Evolutionary conservation across 2,113 vertebrate genomes (phyloP), one percentile per base, ranked within the genome.

Genomic region (Furnarius figulus): DNA sequence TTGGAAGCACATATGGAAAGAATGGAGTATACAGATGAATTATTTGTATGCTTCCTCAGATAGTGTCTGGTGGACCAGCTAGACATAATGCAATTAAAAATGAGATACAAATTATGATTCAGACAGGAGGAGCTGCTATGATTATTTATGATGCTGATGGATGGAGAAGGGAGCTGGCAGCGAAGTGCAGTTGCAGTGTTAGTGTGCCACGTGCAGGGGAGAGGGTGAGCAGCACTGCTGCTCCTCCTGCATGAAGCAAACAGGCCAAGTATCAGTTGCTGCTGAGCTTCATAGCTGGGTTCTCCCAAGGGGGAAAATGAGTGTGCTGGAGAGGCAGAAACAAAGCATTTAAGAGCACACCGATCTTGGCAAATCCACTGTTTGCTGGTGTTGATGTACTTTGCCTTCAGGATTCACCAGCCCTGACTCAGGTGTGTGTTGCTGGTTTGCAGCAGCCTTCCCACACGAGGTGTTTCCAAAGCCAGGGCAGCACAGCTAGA

Each of bases 221-320:
- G 58, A 52, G 52, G 21, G 49, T 0, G 1, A 78, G 53, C 0
- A 0, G n/a, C 0, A 1, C 56, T 79, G 63, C 46, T 39, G 52
- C 73, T 87, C 20, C 44, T 84, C 47, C 75, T 46, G 47, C 14
- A 1, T 27, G 13, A 42, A 73, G 27, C 65, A 33, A 15, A 58
- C 3, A 28, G 70, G 40, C 46, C 14, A 10, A 28, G 14, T 6
- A 12, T 25, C 1, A 1, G 30, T 30, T 1, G 1, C 61, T 58
- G 68, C 73, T 58, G 59, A 0, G 0, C 35, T 82, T 47, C 11
- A 1, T 39, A 44, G 49, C 71, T 71, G 50, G 20, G 39, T 27
- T 44, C 59, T 66, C 16, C 46, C 17, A 8, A 33, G 47, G 24
- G 40, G 58, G 35, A 46, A 66, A 31, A 37, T 37, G 8, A 62